phyloP scores from a whole-genome alignment of 1,140 invertebrate species.

The Calephelis virginiensis region DNA sequence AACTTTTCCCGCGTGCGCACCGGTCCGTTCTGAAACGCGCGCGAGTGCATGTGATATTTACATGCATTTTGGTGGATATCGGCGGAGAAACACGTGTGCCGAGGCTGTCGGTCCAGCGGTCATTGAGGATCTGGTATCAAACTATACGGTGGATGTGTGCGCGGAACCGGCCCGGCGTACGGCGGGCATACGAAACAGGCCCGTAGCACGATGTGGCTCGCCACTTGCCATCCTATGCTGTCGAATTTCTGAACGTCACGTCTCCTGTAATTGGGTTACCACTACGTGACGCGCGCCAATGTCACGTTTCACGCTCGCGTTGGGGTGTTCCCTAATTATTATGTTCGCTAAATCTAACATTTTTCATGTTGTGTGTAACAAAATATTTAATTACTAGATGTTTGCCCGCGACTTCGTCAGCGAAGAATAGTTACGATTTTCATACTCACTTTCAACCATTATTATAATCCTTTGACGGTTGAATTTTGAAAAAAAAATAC shows the following conservation, averaged over 20 bases:
- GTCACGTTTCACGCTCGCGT: constrained; percentile 55
- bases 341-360: constrained; percentile 44
- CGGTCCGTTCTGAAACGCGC: constrained; percentile 49
- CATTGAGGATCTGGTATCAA: constrained; percentile 76
- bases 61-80: constrained; percentile 59
- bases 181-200: constrained; percentile 70
- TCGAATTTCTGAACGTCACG: constrained; percentile 67
- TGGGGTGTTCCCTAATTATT: constrained; percentile 71
- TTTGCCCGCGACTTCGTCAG: too few species aligned
- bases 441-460: too few species aligned
- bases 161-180: constrained; percentile 63
- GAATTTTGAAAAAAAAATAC: too few species aligned
- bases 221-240: constrained; percentile 43
- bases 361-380: neutral
- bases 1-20: constrained; percentile 58
- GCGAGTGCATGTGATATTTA: constrained; percentile 52
- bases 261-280: constrained; percentile 70
- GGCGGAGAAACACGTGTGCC: constrained; percentile 64
- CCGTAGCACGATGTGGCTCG: constrained; percentile 21
- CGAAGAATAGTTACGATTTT: too few species aligned
- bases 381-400: neutral
- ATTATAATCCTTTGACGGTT: too few species aligned
- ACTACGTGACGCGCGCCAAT: constrained; percentile 61
- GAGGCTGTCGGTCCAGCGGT: constrained; percentile 74
- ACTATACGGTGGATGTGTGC: constrained; percentile 69